Evolutionary conservation across 2,888 invertebrate species (phyloP).

Genomic region (Frankliniella intonsa): DNA sequence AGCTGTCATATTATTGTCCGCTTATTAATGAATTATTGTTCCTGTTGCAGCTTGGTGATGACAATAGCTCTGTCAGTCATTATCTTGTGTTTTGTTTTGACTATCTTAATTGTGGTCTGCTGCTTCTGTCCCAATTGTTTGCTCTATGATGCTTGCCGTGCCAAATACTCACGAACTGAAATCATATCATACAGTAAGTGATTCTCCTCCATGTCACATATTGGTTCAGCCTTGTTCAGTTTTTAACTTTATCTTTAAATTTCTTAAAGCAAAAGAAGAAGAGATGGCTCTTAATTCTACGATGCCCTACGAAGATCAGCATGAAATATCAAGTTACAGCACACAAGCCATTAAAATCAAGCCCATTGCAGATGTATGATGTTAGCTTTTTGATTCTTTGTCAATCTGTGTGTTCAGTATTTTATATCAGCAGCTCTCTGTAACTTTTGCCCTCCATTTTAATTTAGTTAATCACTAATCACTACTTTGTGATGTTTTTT

Average conservation of each 20-base stretch:
- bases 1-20: not conserved
- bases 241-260: not conserved
- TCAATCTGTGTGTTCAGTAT: not conserved
- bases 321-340: conserved; percentile 11
- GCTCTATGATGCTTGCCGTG: conserved; percentile 43
- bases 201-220: not conserved
- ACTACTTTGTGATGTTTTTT: not conserved
- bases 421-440: no score
- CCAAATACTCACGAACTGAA: conserved; percentile 43
- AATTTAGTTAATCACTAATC: not conserved
- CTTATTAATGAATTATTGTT: not conserved
- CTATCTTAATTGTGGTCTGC: conserved; percentile 43
- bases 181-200: conserved; percentile 42
- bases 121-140: conserved; percentile 47
- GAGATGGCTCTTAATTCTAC: conserved; percentile 6
- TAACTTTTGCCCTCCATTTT: not conserved
- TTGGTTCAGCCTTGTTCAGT: not conserved
- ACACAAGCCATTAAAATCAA: conserved; percentile 6
- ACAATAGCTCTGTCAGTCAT: conserved; percentile 42
- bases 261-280: conserved; percentile 4
- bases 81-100: conserved; percentile 40
- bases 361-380: not conserved
- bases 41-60: conserved; percentile 42
- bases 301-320: not conserved
- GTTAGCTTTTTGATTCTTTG: not conserved